Conservation (phyloP, 2,888 invertebrate species). For the Stratiomys singularior region DNA sequence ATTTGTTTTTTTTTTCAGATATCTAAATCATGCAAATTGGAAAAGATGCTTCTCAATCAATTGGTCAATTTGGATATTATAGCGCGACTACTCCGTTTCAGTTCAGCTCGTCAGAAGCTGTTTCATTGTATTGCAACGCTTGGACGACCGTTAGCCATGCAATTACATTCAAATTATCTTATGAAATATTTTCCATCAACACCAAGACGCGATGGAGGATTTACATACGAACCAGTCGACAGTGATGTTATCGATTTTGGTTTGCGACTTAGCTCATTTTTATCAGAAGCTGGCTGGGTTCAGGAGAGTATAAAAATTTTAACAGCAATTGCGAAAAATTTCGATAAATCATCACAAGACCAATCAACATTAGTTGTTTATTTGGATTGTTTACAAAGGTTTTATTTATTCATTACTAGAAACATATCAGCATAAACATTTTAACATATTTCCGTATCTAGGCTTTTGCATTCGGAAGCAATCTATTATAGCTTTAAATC, state of each 20-base stretch:
- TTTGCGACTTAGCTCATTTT: conserved; percentile 74
- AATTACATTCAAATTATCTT: conserved; percentile 58
- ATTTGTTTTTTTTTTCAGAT: conserved; percentile 57
- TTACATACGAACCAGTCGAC: conserved; percentile 50
- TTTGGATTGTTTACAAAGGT: conserved; percentile 89
- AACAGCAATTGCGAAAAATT: conserved; percentile 74
- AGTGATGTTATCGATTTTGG: conserved; percentile 60
- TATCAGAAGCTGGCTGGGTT: conserved; percentile 91
- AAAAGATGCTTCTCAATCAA: conserved; percentile 61
- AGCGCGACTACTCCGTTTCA: conserved; percentile 59
- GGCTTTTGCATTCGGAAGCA: conserved; percentile 85
- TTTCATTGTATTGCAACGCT: conserved; percentile 60
- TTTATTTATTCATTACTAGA: conserved; percentile 51
- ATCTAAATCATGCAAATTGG: conserved; percentile 58
- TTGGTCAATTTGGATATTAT: conserved; percentile 62
- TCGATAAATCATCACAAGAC: conserved; percentile 67
- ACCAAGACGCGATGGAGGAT: conserved; percentile 39
- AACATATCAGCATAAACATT: neutral
- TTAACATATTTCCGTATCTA: conserved; percentile 62
- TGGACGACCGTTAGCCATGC: conserved; percentile 58
- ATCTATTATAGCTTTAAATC: conserved; percentile 82
- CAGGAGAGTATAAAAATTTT: conserved; percentile 80
- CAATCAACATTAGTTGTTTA: conserved; percentile 73
- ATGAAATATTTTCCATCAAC: conserved; percentile 55
- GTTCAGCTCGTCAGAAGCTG: conserved; percentile 62